These are phyloP conservation scores for Rhinichthys klamathensis DNA, from an alignment of 2,113 vertebrate species.

Conservation along the genomic window DNA sequence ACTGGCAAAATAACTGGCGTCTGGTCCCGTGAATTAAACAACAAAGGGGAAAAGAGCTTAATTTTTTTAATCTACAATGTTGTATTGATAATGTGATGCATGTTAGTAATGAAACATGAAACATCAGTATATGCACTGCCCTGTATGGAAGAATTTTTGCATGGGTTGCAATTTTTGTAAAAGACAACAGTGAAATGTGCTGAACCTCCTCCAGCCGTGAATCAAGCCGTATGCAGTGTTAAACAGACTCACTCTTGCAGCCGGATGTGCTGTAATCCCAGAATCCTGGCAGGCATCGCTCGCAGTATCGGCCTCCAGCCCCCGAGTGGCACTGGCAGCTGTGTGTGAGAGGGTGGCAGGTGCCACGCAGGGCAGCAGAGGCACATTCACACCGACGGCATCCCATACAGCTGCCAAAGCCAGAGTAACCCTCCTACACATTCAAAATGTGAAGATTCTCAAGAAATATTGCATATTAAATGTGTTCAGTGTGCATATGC, in stretches of 20 bases:
- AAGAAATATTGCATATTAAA: neutral
- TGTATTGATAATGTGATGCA: neutral
- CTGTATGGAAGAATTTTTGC: neutral
- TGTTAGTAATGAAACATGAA: neutral
- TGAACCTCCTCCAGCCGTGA: neutral
- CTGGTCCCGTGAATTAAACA: too few relatives aligned
- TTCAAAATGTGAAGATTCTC: conserved; percentile 50
- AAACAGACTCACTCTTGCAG: conserved; percentile 78
- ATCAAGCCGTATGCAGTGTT: neutral
- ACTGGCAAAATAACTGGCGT: too few relatives aligned
- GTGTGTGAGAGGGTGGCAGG: conserved; percentile 79
- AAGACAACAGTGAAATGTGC: neutral
- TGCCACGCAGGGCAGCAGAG: conserved; percentile 71
- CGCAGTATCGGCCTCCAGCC: conserved; percentile 79
- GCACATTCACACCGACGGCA: conserved; percentile 80
- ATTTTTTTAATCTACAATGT: too few relatives aligned
- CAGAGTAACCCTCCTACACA: conserved; percentile 77
- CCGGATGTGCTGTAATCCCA: conserved; percentile 79
- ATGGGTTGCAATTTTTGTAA: neutral
- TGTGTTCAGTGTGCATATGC: neutral
- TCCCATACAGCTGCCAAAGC: conserved; percentile 79
- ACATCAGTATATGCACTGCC: neutral
- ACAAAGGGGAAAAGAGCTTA: too few relatives aligned
- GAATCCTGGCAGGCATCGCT: conserved; percentile 77
- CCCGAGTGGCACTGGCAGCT: conserved; percentile 78